phyloP scores from a whole-genome alignment of 2,888 invertebrate species.

The Thecophora atra region DNA sequence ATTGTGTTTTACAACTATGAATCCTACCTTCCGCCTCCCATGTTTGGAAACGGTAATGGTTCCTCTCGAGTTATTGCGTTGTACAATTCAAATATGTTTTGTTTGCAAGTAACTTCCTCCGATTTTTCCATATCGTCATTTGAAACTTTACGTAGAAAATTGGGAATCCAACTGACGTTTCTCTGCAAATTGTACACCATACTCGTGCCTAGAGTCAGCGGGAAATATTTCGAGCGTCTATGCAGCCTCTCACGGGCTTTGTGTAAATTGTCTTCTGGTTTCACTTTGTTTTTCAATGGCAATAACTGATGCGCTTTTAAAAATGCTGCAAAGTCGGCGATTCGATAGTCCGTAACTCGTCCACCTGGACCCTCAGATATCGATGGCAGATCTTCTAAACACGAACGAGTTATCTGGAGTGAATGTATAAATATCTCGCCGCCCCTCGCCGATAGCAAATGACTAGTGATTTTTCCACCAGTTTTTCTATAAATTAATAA shows the following conservation, averaged over 20 bases:
- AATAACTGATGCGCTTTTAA: constrained; percentile 85
- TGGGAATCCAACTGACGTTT: constrained; percentile 85
- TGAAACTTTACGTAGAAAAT: constrained; percentile 79
- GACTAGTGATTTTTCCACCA: constrained; percentile 89
- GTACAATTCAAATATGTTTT: constrained; percentile 82
- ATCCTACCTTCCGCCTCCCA: constrained; percentile 71
- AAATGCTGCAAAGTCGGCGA: constrained; percentile 86
- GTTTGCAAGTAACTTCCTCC: constrained; percentile 86
- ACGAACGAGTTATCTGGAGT: constrained; percentile 82
- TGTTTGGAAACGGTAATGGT: constrained; percentile 76
- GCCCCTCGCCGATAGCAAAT: constrained; percentile 91
- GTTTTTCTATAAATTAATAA: constrained; percentile 69
- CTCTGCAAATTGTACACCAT: constrained; percentile 83
- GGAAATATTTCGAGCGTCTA: constrained; percentile 86
- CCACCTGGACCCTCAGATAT: constrained; percentile 96
- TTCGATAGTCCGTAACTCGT: constrained; percentile 88
- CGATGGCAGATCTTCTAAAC: constrained; percentile 93
- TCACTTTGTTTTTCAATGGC: constrained; percentile 71
- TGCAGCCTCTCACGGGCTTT: constrained; percentile 77
- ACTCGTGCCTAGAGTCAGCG: constrained; percentile 88
- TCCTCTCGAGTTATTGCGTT: constrained; percentile 86
- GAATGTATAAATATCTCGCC: constrained; percentile 97
- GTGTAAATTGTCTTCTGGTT: constrained; percentile 65
- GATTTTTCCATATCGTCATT: constrained; percentile 86
- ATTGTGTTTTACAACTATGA: neutral